Percentiles rank a stretch among this genome's conserved stretches.
Conservation (phyloP, 2,888 invertebrate genomes). For the Troides aeacus region DNA sequence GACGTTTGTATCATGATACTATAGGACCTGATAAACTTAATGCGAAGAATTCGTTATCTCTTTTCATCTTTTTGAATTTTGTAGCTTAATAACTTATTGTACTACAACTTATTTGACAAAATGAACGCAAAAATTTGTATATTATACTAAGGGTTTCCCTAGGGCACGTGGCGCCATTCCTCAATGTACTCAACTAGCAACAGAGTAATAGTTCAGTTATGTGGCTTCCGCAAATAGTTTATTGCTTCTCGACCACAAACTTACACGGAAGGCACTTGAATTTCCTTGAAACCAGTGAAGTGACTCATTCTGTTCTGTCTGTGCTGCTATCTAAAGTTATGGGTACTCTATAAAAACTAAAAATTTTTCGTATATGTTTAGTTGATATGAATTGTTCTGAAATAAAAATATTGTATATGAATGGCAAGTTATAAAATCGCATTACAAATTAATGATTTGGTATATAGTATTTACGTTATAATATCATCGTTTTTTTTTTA, state of each 20-base stretch:
- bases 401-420: no score
- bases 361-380: no score
- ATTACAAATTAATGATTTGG: no score
- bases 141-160: not conserved
- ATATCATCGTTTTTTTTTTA: no score
- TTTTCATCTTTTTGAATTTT: not conserved
- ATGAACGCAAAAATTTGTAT: not conserved
- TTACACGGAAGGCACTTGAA: slow-evolving; percentile 43
- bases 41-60: not conserved
- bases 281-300: slow-evolving; percentile 30
- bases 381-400: no score
- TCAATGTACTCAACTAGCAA: slow-evolving; percentile 28
- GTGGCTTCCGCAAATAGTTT: slow-evolving; percentile 69
- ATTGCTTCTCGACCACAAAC: slow-evolving; percentile 49
- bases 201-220: slow-evolving; percentile 48
- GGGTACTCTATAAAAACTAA: no score
- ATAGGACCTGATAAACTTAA: not conserved
- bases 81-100: not conserved
- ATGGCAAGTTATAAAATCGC: no score
- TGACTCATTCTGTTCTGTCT: slow-evolving; percentile 2
- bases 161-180: slow-evolving; percentile 9
- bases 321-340: not conserved
- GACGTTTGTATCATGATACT: not conserved
- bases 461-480: no score
- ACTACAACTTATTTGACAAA: not conserved